Base-by-base conservation (phyloP, 2,888 invertebrate species). In the Chalcis sispes region DNA sequence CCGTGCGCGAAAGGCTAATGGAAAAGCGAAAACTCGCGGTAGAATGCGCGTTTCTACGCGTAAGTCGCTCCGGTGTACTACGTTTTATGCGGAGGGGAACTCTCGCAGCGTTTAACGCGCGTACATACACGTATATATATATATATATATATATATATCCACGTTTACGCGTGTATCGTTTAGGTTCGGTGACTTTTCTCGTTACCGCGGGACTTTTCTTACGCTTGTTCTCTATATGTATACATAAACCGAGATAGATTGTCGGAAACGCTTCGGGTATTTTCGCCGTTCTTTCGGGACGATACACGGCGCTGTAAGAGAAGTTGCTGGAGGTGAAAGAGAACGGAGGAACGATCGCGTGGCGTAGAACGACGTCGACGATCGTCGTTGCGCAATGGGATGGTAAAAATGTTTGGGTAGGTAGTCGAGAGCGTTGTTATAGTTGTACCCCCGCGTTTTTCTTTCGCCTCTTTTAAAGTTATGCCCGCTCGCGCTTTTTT, bases 161-260 rank as follows among this genome's bases (percentile, higher is more conserved):
- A 27, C 7, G 15, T 40, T n/a, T 46, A 46, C 42, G 32, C 36
- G 18, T 2, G 18, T 20, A 23, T 61, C 59, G 59, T 32, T 29
- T 40, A 61, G 67, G 61, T 67, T 64, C 67, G 54, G 62, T 69
- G 69, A 69, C 62, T 70, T 75, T 69, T 64, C 64, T 75, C 64
- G 69, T 64, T 75, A 67, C 62, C 54, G 50, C 5, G 15, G 61
- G 64, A 32, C 61, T 62, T 74, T 74, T 62, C 69, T 62, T 56
- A 42, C 54, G 50, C 52, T 4, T 7, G 23, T 27, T 7, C 18
- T 13, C 18, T 20, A 2, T 50, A 1, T 15, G 5, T 36, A 36
- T 36, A 36, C 10, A 36, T 36, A 36, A 7, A 36, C 29, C 10
- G 13, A 27, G 66, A 66, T 66, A 50, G 72, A 50, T 62, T 62